A percentile compares a stretch with the other conserved stretches of the same genome.
Evolutionary conservation across 2,888 invertebrate species (phyloP).

Genomic region (Phytoseiulus persimilis): DNA sequence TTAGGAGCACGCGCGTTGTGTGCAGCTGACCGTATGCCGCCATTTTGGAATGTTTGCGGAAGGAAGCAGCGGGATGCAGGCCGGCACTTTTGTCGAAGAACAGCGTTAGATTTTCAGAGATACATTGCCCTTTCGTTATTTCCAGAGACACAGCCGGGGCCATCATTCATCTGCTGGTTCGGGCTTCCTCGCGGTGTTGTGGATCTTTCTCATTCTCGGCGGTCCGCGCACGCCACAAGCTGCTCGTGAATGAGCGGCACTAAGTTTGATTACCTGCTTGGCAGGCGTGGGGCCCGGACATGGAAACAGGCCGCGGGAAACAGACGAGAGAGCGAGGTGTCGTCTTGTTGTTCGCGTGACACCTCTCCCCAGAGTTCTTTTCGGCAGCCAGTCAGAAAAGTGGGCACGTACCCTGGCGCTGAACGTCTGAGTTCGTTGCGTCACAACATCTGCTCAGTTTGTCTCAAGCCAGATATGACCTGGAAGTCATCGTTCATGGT

Average conservation of each 20-base stretch:
- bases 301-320: not conserved
- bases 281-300: not conserved
- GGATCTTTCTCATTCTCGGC: not conserved
- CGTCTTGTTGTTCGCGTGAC: conserved; percentile 11
- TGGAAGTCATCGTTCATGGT: not conserved
- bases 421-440: not conserved
- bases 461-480: not conserved
- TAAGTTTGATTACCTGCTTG: not conserved
- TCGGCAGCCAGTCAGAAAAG: not conserved
- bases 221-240: not conserved
- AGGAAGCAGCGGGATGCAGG: too few relatives aligned
- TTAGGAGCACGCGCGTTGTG: too few relatives aligned
- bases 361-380: conserved; percentile 16
- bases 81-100: not conserved
- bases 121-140: not conserved
- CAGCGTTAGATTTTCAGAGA: not conserved
- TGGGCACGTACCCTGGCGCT: not conserved
- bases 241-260: not conserved
- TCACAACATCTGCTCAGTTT: not conserved
- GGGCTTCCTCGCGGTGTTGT: not conserved
- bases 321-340: not conserved
- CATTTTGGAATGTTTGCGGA: too few relatives aligned
- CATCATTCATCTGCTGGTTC: not conserved
- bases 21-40: too few relatives aligned
- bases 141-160: not conserved